Base-by-base conservation (phyloP, 2,888 invertebrate species). In the Dilophus febrilis region DNA sequence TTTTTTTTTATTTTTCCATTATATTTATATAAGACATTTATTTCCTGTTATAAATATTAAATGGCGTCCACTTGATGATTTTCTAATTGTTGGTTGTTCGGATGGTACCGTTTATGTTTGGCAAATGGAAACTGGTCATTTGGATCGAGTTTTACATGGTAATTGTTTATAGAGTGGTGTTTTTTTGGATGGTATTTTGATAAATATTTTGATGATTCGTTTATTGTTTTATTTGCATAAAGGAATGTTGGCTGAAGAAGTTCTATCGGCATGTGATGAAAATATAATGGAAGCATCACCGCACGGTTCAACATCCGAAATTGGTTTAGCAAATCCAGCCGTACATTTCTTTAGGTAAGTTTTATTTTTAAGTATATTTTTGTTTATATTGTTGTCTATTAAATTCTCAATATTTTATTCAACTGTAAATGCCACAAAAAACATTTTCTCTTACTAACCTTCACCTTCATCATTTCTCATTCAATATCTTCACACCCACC, bases 91-190 rank as follows among this genome's bases (percentile, higher is more conserved):
- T 14, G 91, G 90, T 1, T 94, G 94, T 59, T 86, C 90, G 7
- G 97, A 99, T 61, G 94, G 95, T 3, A 90, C 94, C 0, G 94
- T 97, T 2, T 95, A 94, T 61, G 92, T 98, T 1, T 98, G 98
- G 98, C 97, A 98, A 68, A 97, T 98, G 94, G 98, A 98, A 65
- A 98, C 97, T 2, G 94, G 94, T 0, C 92, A 95, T 57, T 64
- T 98, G 51, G 97, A 98, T 60, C 72, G 97, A 37, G 94, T 98
- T 10, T 66, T 95, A 2, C 91, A 94, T 58, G 95, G 84, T 71
- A 19, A 19, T 17, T 29, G 17, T 22, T 22, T 22, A 12, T 11
- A n/a, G 6, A 19, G 26, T 22, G 31, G 14, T 32, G 38, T 38
- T 3, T 7, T 33, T 40, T 11, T 41, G 19, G 14, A 30, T 22